Evolutionary conservation across 2,888 invertebrate species (phyloP).

Genomic region (Drosophila macrospina): DNA sequence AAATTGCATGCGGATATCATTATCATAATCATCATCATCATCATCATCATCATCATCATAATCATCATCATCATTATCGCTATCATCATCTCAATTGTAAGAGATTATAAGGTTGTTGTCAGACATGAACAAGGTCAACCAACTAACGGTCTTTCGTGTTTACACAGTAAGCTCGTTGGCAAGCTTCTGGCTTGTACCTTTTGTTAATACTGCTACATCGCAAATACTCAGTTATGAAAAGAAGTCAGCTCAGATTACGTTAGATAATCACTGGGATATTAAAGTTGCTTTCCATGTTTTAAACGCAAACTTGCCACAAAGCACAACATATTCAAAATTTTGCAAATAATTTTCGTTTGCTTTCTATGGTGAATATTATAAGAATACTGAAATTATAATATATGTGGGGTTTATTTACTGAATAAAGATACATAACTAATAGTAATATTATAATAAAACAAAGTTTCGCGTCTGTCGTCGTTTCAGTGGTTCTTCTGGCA

Average conservation of each 20-base stretch:
- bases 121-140: constrained; percentile 10
- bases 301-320: neutral
- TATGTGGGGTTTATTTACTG: no score
- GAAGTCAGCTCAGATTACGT: constrained; percentile 2
- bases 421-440: no score
- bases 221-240: constrained; percentile 3
- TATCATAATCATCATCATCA: neutral
- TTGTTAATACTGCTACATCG: constrained; percentile 1
- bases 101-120: constrained; percentile 1
- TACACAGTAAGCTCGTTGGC: constrained; percentile 8
- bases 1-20: constrained; percentile 1
- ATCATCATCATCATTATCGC: constrained; percentile 3
- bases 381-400: no score
- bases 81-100: constrained; percentile 1
- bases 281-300: constrained; percentile 3
- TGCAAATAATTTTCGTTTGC: neutral
- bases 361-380: no score
- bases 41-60: constrained; percentile 9
- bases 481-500: no score
- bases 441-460: no score
- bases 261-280: constrained; percentile 4
- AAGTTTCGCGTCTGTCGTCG: no score
- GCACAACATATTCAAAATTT: neutral
- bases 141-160: constrained; percentile 3
- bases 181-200: neutral